Conservation (phyloP, 2,113 vertebrate genomes). For the Oreochromis aureus region DNA sequence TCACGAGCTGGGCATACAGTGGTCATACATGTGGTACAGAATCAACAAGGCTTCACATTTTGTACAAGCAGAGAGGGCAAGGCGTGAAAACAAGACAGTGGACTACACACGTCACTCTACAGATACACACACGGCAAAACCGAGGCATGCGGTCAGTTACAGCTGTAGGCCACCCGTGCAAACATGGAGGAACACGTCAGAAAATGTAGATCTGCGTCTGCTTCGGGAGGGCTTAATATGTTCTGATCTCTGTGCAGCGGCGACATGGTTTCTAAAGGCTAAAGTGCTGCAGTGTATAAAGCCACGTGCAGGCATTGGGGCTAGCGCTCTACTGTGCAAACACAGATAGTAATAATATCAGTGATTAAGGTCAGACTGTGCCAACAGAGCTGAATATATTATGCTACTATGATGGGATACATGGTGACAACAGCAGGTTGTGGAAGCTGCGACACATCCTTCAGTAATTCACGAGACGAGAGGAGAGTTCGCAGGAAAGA, state of each 20-base stretch:
- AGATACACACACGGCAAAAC: not conserved
- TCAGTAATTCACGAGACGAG: not conserved
- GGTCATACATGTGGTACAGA: conserved; percentile 11
- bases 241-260: not conserved
- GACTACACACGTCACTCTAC: conserved; percentile 9
- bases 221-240: not conserved
- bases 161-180: conserved; percentile 12
- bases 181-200: not conserved
- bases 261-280: not conserved
- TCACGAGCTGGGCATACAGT: conserved; percentile 1
- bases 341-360: not conserved
- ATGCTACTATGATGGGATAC: not conserved
- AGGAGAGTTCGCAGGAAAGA: not conserved
- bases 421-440: not conserved
- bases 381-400: not conserved
- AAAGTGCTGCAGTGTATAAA: not conserved
- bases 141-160: conserved; percentile 26
- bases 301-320: not conserved
- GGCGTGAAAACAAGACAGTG: conserved; percentile 3
- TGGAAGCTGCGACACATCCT: not conserved
- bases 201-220: not conserved
- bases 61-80: conserved; percentile 11
- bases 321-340: not conserved
- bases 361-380: conserved; percentile 1
- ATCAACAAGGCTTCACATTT: conserved; percentile 10